These are phyloP conservation scores for Drosophila truncata DNA, from an alignment of 1,140 invertebrate genomes.

Conservation along the genomic window DNA sequence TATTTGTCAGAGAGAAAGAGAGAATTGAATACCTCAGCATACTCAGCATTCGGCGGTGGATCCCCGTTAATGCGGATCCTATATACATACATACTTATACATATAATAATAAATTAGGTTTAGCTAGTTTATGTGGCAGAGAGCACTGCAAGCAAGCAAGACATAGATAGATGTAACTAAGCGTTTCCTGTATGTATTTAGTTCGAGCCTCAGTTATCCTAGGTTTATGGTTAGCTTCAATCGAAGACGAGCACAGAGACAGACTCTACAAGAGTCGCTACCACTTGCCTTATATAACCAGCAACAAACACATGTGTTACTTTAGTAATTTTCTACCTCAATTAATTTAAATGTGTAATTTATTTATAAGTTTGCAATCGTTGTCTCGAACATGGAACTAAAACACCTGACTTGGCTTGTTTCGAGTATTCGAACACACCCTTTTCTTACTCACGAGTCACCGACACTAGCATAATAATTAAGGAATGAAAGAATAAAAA, in stretches of 20 bases:
- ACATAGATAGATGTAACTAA: conserved; percentile 49
- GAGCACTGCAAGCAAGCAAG: conserved; percentile 20
- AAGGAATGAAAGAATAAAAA: conserved; percentile 11
- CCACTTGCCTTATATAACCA: conserved; percentile 71
- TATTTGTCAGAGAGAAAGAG: conserved; percentile 44
- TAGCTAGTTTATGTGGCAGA: conserved; percentile 37
- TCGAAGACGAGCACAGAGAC: conserved; percentile 52
- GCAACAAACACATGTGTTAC: conserved; percentile 75
- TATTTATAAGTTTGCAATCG: conserved; percentile 66
- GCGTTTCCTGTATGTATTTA: conserved; percentile 60
- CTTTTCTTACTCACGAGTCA: conserved; percentile 46
- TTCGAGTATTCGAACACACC: conserved; percentile 5
- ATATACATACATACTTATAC: conserved; percentile 15
- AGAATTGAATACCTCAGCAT: conserved; percentile 72
- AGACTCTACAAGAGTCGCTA: conserved; percentile 75
- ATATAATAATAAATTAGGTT: conserved; percentile 22
- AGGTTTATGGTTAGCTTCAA: conserved; percentile 71
- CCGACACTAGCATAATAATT: conserved; percentile 34
- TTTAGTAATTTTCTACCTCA: conserved; percentile 83
- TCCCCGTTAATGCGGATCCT: conserved; percentile 27
- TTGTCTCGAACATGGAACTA: conserved; percentile 25
- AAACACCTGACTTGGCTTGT: conserved; percentile 19
- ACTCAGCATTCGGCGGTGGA: conserved; percentile 50
- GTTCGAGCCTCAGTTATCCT: conserved; percentile 60
- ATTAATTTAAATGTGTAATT: conserved; percentile 77